Conservation (phyloP, 2,113 vertebrate genomes). For the Phylloscopus whistleri region DNA sequence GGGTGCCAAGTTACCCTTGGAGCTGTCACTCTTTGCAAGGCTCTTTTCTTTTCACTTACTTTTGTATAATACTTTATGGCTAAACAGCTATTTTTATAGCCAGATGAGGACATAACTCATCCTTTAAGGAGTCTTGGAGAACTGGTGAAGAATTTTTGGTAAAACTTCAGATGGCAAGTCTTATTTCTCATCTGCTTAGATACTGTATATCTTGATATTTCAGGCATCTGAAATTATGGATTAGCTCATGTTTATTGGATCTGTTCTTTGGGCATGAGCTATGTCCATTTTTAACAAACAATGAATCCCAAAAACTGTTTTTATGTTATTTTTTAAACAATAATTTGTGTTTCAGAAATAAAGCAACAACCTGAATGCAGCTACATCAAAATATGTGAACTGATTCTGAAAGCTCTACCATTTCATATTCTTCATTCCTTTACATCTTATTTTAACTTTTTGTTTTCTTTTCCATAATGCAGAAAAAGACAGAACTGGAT, state of each 20-base stretch:
- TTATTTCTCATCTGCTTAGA: background rate
- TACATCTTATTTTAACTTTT: background rate
- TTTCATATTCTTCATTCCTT: background rate
- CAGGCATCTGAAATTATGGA: background rate
- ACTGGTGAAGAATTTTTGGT: background rate
- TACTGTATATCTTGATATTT: background rate
- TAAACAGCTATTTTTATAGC: conserved; percentile 51
- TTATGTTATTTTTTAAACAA: background rate
- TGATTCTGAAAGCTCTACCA: background rate
- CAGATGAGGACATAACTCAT: conserved; percentile 37
- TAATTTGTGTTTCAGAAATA: background rate
- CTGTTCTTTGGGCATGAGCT: background rate
- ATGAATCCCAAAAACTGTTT: background rate
- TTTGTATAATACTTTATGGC: conserved; percentile 45
- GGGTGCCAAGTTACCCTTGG: conserved; percentile 46
- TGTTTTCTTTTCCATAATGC: conserved; percentile 10
- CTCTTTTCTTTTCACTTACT: conserved; percentile 54
- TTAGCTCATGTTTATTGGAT: background rate
- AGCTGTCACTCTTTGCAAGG: conserved; percentile 57
- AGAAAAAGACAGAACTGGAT: background rate
- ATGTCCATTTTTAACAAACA: background rate
- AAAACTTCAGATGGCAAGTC: conserved; percentile 10
- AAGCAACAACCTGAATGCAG: background rate
- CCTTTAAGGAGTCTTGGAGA: conserved; percentile 37
- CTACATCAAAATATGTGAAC: background rate